These are phyloP conservation scores for Hetaerina americana DNA, from an alignment of 1,140 invertebrate species.

Conservation along the genomic window DNA sequence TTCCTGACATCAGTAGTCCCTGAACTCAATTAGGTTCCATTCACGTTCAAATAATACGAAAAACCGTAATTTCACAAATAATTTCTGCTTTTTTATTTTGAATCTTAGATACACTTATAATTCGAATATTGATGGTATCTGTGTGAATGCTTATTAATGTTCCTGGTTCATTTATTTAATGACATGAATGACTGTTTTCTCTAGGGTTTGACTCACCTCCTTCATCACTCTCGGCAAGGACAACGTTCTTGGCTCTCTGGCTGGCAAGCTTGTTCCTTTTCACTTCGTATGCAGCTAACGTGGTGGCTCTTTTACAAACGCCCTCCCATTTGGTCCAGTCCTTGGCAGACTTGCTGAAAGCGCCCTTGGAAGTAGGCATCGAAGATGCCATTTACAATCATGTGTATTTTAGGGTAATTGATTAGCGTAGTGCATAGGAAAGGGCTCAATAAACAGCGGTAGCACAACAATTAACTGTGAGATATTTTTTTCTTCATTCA, in stretches of 20 bases:
- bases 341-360: slow-evolving; percentile 3
- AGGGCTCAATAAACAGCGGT: background rate
- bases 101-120: too few species aligned
- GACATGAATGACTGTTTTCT: background rate
- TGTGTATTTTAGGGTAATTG: slow-evolving; percentile 8
- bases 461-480: background rate
- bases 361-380: slow-evolving; percentile 6
- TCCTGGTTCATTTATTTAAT: background rate
- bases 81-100: too few species aligned
- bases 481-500: slow-evolving; percentile 22
- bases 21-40: too few species aligned
- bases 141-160: too few species aligned
- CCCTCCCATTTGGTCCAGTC: slow-evolving; percentile 3
- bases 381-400: slow-evolving; percentile 9
- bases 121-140: too few species aligned
- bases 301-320: slow-evolving; percentile 14
- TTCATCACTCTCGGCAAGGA: slow-evolving; percentile 1
- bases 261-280: slow-evolving; percentile 10
- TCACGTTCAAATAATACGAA: too few species aligned
- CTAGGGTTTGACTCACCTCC: slow-evolving; percentile 9
- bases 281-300: slow-evolving; percentile 13
- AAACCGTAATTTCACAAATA: too few species aligned
- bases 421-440: background rate
- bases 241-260: slow-evolving; percentile 4
- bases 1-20: too few species aligned